Percentiles rank a stretch among this genome's conserved stretches.
These are phyloP conservation scores for Ommatoiulus sabulosus DNA, from an alignment of 2,888 invertebrate species.

Conservation along the genomic window DNA sequence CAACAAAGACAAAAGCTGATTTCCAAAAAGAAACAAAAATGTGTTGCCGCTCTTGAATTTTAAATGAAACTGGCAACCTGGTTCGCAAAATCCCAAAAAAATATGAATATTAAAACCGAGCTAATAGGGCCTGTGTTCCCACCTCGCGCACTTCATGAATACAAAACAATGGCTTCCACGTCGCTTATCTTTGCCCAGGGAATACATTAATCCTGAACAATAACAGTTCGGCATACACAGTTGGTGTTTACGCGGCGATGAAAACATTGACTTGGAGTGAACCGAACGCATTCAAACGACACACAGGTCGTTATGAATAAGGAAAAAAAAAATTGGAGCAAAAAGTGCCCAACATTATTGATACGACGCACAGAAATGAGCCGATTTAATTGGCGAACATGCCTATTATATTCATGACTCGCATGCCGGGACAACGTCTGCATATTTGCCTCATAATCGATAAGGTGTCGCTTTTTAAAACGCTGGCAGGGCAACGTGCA, in stretches of 20 bases:
- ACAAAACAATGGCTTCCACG: slow-evolving; percentile 34
- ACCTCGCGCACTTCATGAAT: slow-evolving; percentile 34
- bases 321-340: background rate
- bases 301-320: background rate
- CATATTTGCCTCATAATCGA: slow-evolving; percentile 26
- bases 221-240: slow-evolving; percentile 18
- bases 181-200: slow-evolving; percentile 18
- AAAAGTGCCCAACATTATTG: background rate
- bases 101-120: slow-evolving; percentile 18
- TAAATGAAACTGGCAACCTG: background rate
- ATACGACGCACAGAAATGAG: background rate
- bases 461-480: background rate
- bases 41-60: background rate
- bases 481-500: background rate
- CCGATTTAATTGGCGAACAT: background rate
- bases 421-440: background rate
- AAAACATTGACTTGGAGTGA: background rate
- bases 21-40: background rate
- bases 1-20: slow-evolving; percentile 6
- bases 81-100: background rate
- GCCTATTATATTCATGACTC: slow-evolving; percentile 34
- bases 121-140: slow-evolving; percentile 3
- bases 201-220: slow-evolving; percentile 26
- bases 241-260: background rate
- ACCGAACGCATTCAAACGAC: background rate